Evolutionary conservation across 2,888 invertebrate species (phyloP).

Genomic region (Phyllotreta striolata): DNA sequence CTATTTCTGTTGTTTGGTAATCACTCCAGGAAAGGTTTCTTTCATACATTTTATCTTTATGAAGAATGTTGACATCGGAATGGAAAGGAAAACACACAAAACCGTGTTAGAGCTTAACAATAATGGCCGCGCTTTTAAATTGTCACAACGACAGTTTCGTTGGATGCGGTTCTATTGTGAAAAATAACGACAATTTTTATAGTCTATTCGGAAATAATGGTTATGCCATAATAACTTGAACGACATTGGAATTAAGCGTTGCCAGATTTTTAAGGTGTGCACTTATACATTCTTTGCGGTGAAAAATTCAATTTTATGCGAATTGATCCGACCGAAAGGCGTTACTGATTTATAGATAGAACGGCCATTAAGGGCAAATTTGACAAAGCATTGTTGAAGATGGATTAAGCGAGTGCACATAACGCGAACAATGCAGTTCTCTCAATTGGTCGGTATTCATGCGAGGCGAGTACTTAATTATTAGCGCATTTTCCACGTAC

Average conservation of each 20-base stretch:
- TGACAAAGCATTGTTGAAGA: conserved; percentile 9
- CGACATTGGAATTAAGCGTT: not conserved
- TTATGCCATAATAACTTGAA: not conserved
- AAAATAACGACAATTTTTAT: conserved; percentile 17
- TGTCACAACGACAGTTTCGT: conserved; percentile 21
- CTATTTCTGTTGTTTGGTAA: not conserved
- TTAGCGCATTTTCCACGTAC: conserved; percentile 16
- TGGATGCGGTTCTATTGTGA: not conserved
- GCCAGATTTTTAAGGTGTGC: no score
- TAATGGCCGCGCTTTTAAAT: conserved; percentile 21
- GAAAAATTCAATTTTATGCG: no score
- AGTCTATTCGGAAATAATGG: conserved; percentile 1
- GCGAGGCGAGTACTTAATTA: conserved; percentile 8
- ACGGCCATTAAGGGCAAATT: conserved; percentile 10
- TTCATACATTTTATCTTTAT: conserved; percentile 13
- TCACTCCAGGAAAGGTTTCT: not conserved
- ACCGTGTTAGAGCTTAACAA: conserved; percentile 21
- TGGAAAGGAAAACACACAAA: conserved; percentile 13
- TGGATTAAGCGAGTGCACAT: conserved; percentile 15
- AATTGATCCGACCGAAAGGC: not conserved
- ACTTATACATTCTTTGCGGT: no score
- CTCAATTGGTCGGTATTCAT: conserved; percentile 20
- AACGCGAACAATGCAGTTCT: conserved; percentile 21
- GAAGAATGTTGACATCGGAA: conserved; percentile 18
- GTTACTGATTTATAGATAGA: not conserved